A percentile compares a stretch with the other conserved stretches of the same genome.
Conservation (phyloP, 1,140 invertebrate genomes). For the Ostrea edulis region DNA sequence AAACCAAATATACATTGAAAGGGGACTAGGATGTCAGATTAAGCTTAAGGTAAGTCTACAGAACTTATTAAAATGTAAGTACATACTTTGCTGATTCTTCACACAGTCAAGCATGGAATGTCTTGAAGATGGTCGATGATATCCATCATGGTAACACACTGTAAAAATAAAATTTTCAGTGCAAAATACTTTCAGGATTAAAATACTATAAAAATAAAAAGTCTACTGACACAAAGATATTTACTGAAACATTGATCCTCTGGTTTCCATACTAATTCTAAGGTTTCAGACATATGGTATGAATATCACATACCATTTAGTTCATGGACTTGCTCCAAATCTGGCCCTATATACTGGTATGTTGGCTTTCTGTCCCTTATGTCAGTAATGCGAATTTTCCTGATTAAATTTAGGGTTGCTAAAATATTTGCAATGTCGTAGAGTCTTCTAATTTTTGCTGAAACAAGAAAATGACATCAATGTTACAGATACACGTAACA, state of each 20-base stretch:
- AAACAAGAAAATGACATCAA: constrained; percentile 59
- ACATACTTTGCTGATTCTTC: constrained; percentile 72
- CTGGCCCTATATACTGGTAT: constrained; percentile 85
- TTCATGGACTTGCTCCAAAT: constrained; percentile 75
- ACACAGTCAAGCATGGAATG: constrained; percentile 78
- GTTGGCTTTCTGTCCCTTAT: constrained; percentile 84
- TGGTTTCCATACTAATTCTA: no score
- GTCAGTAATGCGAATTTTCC: constrained; percentile 83
- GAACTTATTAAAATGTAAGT: not conserved
- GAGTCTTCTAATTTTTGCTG: constrained; percentile 85
- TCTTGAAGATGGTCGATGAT: constrained; percentile 73
- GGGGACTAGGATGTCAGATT: not conserved
- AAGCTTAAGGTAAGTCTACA: no score
- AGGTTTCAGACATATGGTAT: no score
- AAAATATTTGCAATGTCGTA: constrained; percentile 89
- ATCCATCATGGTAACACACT: constrained; percentile 75
- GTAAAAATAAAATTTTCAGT: constrained; percentile 52
- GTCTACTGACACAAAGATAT: no score
- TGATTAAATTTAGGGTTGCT: constrained; percentile 85
- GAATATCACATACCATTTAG: constrained; percentile 38
- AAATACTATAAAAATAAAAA: no score
- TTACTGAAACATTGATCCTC: no score
- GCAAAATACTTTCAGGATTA: not conserved
- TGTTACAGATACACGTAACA: not conserved
- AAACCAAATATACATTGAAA: not conserved